These are phyloP conservation scores for Vidua chalybeata DNA, from an alignment of 2,113 vertebrate species.

Conservation along the genomic window DNA sequence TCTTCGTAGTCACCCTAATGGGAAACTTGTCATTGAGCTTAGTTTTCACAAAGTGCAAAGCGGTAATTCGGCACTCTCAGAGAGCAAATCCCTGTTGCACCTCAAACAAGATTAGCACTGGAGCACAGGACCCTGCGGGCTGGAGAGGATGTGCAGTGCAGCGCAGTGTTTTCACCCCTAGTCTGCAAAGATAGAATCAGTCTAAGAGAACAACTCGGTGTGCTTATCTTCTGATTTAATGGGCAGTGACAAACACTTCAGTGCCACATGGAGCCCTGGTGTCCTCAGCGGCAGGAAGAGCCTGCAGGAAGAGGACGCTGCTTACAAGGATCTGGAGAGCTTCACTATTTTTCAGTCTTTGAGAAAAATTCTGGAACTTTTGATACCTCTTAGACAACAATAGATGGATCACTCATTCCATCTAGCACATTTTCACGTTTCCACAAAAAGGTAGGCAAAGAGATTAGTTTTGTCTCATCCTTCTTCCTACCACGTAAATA, in stretches of 20 bases:
- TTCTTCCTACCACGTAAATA: background rate
- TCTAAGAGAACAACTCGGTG: background rate
- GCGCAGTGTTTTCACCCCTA: background rate
- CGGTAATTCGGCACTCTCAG: background rate
- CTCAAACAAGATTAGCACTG: background rate
- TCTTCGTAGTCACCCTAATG: background rate
- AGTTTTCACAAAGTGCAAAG: background rate
- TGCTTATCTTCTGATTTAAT: rapidly evolving
- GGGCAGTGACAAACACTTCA: background rate
- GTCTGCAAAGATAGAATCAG: background rate
- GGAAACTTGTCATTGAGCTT: background rate
- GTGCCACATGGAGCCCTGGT: background rate
- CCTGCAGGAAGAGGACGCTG: too few species aligned
- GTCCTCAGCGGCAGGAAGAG: background rate
- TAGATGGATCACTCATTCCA: background rate
- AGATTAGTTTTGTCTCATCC: background rate
- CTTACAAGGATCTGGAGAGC: background rate
- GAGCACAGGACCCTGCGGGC: background rate
- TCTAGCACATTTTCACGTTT: background rate
- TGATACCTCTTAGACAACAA: background rate
- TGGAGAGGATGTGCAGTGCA: rapidly evolving
- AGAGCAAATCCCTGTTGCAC: background rate
- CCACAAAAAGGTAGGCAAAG: background rate
- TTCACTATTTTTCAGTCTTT: background rate
- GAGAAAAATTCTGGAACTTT: background rate